These are phyloP conservation scores for Drosophila busckii DNA, from an alignment of 1,140 invertebrate genomes.

Conservation along the genomic window DNA sequence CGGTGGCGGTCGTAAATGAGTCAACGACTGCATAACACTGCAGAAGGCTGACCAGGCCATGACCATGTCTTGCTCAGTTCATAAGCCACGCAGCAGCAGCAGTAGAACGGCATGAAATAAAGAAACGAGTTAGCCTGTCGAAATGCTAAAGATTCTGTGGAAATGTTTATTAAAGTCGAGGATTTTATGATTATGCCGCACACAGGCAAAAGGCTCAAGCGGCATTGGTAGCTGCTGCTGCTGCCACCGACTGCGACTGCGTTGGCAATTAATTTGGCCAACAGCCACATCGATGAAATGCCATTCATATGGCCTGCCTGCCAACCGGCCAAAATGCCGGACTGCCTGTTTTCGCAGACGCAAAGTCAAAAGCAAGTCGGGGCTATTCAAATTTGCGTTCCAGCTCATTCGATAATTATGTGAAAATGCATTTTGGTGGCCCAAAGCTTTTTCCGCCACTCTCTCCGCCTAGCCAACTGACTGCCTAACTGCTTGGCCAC, in stretches of 20 bases:
- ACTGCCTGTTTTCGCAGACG: constrained; percentile 27
- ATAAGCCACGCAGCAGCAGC: constrained; percentile 59
- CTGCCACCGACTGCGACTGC: constrained; percentile 35
- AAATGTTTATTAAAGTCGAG: constrained; percentile 74
- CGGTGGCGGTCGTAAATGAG: constrained; percentile 65
- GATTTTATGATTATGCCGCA: constrained; percentile 75
- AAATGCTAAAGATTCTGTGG: constrained; percentile 74
- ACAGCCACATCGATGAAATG: constrained; percentile 62
- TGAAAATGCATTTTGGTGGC: constrained; percentile 68
- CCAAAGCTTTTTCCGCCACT: constrained; percentile 47
- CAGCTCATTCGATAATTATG: constrained; percentile 75
- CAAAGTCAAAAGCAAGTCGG: constrained; percentile 13
- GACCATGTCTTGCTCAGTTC: constrained; percentile 5
- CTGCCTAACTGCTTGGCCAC: constrained; percentile 2
- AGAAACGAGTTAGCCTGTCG: constrained; percentile 59
- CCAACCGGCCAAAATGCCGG: constrained; percentile 10
- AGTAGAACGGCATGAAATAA: constrained; percentile 63
- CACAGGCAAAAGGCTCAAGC: constrained; percentile 30
- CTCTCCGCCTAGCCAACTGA: constrained; percentile 34
- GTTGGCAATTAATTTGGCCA: constrained; percentile 72
- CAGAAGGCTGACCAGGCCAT: constrained; percentile 22
- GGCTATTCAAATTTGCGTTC: constrained; percentile 66
- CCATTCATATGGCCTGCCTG: constrained; percentile 52
- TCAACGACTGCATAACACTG: constrained; percentile 46
- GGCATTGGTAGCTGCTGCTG: constrained; percentile 12